Conservation (phyloP, 2,797 vertebrate genomes). For the Pseudomugil tenellus region DNA sequence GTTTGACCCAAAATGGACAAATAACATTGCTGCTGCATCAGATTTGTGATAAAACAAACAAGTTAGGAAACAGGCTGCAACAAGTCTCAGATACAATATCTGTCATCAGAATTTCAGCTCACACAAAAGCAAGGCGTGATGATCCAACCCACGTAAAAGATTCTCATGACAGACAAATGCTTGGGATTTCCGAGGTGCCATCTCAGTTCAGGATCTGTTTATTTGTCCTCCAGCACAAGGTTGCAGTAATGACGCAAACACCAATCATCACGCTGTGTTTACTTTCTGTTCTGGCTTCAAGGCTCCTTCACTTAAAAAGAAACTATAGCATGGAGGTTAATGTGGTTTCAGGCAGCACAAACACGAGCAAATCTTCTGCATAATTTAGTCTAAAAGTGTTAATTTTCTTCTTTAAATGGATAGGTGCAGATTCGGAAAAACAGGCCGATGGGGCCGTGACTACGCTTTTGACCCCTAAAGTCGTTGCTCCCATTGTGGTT, state of each 20-base stretch:
- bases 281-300: not conserved
- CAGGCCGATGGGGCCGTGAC: too few relatives aligned
- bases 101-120: rapidly evolving
- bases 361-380: too few relatives aligned
- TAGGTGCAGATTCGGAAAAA: rapidly evolving
- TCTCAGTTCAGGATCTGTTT: not conserved
- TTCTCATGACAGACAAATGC: rapidly evolving
- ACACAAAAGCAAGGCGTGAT: not conserved
- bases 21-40: not conserved
- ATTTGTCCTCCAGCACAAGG: not conserved
- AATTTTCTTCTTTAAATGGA: not conserved
- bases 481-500: conserved; percentile 65
- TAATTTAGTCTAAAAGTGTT: not conserved
- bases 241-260: not conserved
- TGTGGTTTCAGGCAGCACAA: too few relatives aligned
- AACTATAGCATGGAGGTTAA: conserved; percentile 19
- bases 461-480: conserved; percentile 3
- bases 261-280: not conserved
- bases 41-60: not conserved
- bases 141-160: not conserved
- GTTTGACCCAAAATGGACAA: not conserved
- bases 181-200: not conserved
- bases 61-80: not conserved
- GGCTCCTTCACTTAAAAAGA: rapidly evolving
- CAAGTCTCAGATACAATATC: rapidly evolving